A percentile compares a stretch with the other conserved stretches of the same genome.
Conservation (phyloP, 1,140 invertebrate genomes). For the Sinella curviseta region DNA sequence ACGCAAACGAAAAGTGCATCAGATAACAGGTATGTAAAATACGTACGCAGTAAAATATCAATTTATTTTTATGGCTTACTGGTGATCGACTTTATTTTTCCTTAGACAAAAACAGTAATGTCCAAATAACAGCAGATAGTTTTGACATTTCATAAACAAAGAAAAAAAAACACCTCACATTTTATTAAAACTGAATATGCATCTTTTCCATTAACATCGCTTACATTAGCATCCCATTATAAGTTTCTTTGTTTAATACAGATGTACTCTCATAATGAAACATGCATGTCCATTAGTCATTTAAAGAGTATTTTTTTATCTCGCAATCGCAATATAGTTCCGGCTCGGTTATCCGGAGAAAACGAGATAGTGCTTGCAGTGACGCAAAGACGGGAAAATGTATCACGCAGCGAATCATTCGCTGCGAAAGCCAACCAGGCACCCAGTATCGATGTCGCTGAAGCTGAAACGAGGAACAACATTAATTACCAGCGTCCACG, state of each 20-base stretch:
- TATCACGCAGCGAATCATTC: neutral
- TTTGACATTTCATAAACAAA: too few species aligned
- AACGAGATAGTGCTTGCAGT: neutral
- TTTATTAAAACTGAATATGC: too few species aligned
- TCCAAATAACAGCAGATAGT: neutral
- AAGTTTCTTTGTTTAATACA: too few species aligned
- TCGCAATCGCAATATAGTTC: too few species aligned
- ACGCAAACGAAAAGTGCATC: neutral
- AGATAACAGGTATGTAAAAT: slow-evolving; percentile 7
- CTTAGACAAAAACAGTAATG: neutral
- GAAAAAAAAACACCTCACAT: too few species aligned
- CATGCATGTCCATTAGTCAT: too few species aligned
- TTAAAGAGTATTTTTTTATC: too few species aligned
- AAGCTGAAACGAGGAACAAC: neutral
- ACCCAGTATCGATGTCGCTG: neutral
- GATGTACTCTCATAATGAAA: too few species aligned
- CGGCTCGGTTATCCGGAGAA: neutral
- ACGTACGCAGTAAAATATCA: too few species aligned
- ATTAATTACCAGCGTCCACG: neutral
- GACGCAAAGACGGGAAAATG: slow-evolving; percentile 21
- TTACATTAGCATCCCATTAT: neutral
- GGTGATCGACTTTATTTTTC: neutral
- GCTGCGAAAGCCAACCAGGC: neutral
- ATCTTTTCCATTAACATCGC: too few species aligned
- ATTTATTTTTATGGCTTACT: too few species aligned